phyloP scores from a whole-genome alignment of 2,113 vertebrate species.

The Piprites chloris region DNA sequence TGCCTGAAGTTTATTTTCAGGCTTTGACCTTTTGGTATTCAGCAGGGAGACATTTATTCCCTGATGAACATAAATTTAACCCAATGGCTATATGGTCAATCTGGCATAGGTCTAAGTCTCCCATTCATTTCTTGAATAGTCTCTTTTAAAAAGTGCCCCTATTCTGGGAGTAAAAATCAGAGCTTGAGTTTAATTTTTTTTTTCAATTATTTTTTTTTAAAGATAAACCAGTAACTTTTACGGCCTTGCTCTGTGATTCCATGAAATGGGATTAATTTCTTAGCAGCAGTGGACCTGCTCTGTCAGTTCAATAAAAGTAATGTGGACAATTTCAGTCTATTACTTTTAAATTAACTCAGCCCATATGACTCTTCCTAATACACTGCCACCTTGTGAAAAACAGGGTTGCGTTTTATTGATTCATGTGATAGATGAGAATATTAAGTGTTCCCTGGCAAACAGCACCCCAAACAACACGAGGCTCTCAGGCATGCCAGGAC shows the following conservation, averaged over 20 bases:
- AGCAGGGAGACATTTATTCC: neutral
- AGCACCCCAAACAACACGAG: conserved; percentile 3
- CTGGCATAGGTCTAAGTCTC: neutral
- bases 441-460: conserved; percentile 43
- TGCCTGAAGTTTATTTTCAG: conserved; percentile 6
- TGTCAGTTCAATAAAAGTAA: conserved; percentile 62
- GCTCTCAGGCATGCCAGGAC: neutral
- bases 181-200: neutral
- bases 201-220: neutral
- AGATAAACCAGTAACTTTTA: conserved; percentile 31
- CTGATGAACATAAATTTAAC: neutral
- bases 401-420: conserved; percentile 39
- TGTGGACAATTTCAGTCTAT: conserved; percentile 66
- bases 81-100: neutral
- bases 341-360: conserved; percentile 73
- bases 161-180: conserved; percentile 13
- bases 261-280: conserved; percentile 30
- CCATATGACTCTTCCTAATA: conserved; percentile 54
- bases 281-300: neutral
- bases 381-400: conserved; percentile 55
- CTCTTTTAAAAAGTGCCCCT: neutral
- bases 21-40: neutral
- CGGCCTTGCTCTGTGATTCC: neutral
- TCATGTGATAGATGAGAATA: conserved; percentile 66
- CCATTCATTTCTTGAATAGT: neutral